Evolutionary conservation across 2,113 vertebrate species (phyloP).

Genomic region (Elachura formosa): DNA sequence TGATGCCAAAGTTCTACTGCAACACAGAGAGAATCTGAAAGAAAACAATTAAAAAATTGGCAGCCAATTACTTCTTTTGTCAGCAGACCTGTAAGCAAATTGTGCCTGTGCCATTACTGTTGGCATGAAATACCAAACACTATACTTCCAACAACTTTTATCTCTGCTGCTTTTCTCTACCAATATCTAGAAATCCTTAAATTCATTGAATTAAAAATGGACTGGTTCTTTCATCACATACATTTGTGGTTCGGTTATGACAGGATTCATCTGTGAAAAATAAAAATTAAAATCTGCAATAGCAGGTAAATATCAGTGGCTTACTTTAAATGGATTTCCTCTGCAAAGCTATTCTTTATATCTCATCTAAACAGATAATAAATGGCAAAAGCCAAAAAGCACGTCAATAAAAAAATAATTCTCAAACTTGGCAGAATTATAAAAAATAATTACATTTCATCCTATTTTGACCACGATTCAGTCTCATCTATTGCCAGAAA

Average conservation of each 20-base stretch:
- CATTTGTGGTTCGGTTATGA: background rate
- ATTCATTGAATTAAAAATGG: background rate
- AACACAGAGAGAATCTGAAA: constrained; percentile 19
- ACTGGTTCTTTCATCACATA: background rate
- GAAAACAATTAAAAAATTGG: constrained; percentile 36
- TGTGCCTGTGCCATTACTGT: background rate
- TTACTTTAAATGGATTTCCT: constrained; percentile 29
- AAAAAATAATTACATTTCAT: constrained; percentile 45
- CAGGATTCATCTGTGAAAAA: constrained; percentile 11
- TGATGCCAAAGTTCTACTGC: constrained; percentile 19
- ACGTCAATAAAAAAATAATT: constrained; percentile 40
- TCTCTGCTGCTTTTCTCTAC: background rate
- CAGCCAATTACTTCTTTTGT: constrained; percentile 27
- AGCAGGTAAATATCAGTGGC: constrained; percentile 15
- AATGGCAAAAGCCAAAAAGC: constrained; percentile 33
- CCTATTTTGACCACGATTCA: constrained; percentile 4
- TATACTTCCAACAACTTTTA: background rate
- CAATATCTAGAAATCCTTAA: background rate
- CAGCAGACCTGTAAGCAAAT: constrained; percentile 19
- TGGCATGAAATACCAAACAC: background rate
- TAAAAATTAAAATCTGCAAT: constrained; percentile 16
- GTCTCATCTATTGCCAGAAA: constrained; percentile 31
- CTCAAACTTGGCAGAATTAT: constrained; percentile 30
- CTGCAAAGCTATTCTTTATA: constrained; percentile 17
- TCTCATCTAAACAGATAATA: constrained; percentile 46